phyloP scores from a whole-genome alignment of 2,113 vertebrate species.

The Progne subis region DNA sequence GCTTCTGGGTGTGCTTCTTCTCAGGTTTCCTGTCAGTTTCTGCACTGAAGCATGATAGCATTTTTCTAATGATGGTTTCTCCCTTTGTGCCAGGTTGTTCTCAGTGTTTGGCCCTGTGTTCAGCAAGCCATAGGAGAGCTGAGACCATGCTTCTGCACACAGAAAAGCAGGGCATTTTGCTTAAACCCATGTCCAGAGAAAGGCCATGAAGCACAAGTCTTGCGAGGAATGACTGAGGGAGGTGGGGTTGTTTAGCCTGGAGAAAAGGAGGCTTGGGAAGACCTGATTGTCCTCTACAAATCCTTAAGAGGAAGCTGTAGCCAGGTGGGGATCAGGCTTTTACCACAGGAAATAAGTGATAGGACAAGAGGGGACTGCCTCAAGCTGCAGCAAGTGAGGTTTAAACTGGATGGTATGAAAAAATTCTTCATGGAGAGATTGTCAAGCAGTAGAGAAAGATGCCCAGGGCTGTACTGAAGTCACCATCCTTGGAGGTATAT shows the following conservation, averaged over 20 bases:
- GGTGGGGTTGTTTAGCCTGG: neutral
- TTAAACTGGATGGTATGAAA: neutral
- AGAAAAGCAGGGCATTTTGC: neutral
- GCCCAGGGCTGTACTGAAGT: neutral
- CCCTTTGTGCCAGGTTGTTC: neutral
- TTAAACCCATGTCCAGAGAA: neutral
- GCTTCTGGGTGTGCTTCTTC: neutral
- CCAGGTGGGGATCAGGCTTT: neutral
- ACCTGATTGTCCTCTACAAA: too few species aligned
- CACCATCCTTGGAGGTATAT: neutral
- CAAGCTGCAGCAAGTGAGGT: neutral
- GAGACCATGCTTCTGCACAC: neutral
- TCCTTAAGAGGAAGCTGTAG: neutral
- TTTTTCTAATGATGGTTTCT: neutral
- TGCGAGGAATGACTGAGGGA: neutral
- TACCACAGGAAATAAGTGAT: neutral
- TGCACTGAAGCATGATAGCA: neutral
- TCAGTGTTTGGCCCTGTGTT: neutral
- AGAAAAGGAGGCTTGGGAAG: neutral
- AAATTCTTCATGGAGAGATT: neutral
- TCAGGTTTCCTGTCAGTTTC: neutral
- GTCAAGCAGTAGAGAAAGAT: neutral
- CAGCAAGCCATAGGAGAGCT: neutral
- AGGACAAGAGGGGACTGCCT: neutral
- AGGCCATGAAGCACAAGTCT: rapidly evolving